Conservation (phyloP, 2,888 invertebrate species). For the Anodontia alba region DNA sequence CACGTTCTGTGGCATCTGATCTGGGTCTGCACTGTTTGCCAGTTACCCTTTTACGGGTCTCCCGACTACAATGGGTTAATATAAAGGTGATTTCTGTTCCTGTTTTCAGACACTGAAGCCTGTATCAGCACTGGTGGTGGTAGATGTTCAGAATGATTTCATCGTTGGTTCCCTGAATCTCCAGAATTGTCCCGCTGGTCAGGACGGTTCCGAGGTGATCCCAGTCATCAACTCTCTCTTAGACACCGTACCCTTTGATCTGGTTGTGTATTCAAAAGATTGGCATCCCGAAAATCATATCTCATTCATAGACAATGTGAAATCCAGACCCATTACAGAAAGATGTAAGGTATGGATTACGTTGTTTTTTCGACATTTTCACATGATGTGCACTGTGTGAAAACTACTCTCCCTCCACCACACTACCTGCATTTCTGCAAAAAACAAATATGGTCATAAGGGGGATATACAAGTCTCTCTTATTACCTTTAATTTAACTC, state of each 20-base stretch:
- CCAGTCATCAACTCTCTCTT: slow-evolving; percentile 93
- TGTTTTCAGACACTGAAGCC: slow-evolving; percentile 77
- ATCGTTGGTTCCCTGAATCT: slow-evolving; percentile 97
- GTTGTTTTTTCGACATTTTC: too few species aligned
- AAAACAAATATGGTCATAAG: background rate
- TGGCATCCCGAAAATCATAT: slow-evolving; percentile 99
- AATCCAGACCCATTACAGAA: slow-evolving; percentile 63
- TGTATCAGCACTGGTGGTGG: slow-evolving; percentile 91
- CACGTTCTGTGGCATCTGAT: too few species aligned
- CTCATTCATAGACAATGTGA: slow-evolving; percentile 97
- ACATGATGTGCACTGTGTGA: too few species aligned
- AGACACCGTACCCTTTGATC: slow-evolving; percentile 88
- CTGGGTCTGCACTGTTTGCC: too few species aligned
- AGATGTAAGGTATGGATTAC: slow-evolving; percentile 64
- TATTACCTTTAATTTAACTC: too few species aligned
- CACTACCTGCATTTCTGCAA: background rate
- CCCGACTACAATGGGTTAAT: too few species aligned
- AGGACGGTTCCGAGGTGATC: slow-evolving; percentile 88
- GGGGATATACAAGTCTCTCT: background rate
- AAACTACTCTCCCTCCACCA: background rate
- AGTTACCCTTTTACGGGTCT: too few species aligned
- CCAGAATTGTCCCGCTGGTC: slow-evolving; percentile 94
- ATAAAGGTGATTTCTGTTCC: too few species aligned
- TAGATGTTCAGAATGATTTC: slow-evolving; percentile 99
- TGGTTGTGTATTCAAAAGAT: slow-evolving; percentile 96